Percentiles rank a stretch among this genome's conserved stretches.
Evolutionary conservation across 1,140 invertebrate species (phyloP).

Genomic region (Phymorhynchus buccinoides): DNA sequence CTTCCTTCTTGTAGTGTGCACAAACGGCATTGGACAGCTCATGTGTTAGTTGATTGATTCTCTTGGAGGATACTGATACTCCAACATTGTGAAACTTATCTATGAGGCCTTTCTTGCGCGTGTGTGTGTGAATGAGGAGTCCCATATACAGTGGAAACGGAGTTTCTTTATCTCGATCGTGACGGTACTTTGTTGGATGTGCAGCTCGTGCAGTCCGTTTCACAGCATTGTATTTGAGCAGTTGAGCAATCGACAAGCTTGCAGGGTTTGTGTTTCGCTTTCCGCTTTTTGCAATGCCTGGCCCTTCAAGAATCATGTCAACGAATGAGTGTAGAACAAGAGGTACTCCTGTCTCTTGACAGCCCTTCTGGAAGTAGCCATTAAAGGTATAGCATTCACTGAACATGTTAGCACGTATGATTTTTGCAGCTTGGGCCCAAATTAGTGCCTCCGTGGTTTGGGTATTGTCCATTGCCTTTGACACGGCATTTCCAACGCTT

Average conservation of each 20-base stretch:
- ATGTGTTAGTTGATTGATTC: neutral
- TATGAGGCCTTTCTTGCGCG: neutral
- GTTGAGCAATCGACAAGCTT: neutral
- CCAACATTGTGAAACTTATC: neutral
- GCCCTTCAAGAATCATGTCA: neutral
- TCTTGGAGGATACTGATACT: constrained; percentile 4
- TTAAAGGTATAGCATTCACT: constrained; percentile 1
- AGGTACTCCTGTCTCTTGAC: neutral
- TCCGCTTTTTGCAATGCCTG: neutral
- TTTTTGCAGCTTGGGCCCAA: constrained; percentile 5
- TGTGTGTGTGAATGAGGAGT: constrained; percentile 12
- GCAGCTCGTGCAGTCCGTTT: constrained; percentile 5
- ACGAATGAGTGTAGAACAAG: constrained; percentile 5
- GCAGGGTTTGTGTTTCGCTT: neutral
- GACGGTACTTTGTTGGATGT: neutral
- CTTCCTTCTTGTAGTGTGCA: constrained; percentile 18
- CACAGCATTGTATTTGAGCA: constrained; percentile 15
- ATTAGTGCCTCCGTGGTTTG: constrained; percentile 2
- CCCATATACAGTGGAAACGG: constrained; percentile 15
- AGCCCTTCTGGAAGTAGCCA: neutral
- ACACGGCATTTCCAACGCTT: neutral
- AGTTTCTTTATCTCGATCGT: constrained; percentile 1
- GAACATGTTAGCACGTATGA: neutral
- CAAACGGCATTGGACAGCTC: neutral
- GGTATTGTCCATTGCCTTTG: constrained; percentile 14